Evolutionary conservation across 2,888 invertebrate genomes (phyloP).

Genomic region (Dascillus cervinus): DNA sequence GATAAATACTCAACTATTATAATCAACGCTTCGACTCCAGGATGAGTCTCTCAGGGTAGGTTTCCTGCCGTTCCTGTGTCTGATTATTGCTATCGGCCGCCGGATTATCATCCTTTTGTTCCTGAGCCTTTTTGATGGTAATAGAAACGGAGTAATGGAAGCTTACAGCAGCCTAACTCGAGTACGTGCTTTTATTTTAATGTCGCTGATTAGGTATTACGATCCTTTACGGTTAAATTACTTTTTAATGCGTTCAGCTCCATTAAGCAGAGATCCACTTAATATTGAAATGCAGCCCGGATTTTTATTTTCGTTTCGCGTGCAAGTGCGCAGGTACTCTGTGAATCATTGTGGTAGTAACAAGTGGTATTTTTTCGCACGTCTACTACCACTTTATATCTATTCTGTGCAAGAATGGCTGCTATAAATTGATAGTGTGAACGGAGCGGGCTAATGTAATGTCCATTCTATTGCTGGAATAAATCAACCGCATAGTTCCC

Average conservation of each 20-base stretch:
- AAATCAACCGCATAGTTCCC: slow-evolving; percentile 31
- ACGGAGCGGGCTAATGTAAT: slow-evolving; percentile 30
- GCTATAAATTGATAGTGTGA: slow-evolving; percentile 30
- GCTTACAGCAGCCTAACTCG: slow-evolving; percentile 23
- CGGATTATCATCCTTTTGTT: slow-evolving; percentile 35
- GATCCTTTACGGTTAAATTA: slow-evolving; percentile 15
- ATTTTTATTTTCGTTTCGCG: slow-evolving; percentile 13
- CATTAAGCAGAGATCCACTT: slow-evolving; percentile 1
- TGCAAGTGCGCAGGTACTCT: slow-evolving; percentile 14
- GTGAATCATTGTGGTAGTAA: slow-evolving; percentile 29
- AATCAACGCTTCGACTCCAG: slow-evolving; percentile 20
- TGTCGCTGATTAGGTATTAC: slow-evolving; percentile 18
- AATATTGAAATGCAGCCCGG: slow-evolving; percentile 1
- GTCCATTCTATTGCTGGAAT: slow-evolving; percentile 27
- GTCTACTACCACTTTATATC: slow-evolving; percentile 26
- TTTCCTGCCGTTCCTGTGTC: slow-evolving; percentile 21
- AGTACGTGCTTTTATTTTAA: slow-evolving; percentile 19
- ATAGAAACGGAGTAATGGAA: slow-evolving; percentile 35
- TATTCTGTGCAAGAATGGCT: slow-evolving; percentile 24
- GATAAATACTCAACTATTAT: slow-evolving; percentile 34
- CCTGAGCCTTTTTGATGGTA: slow-evolving; percentile 30
- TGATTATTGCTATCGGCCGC: slow-evolving; percentile 26
- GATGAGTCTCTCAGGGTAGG: slow-evolving; percentile 20
- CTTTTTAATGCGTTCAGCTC: slow-evolving; percentile 14
- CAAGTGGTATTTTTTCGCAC: slow-evolving; percentile 28